Conservation (phyloP, 2,113 vertebrate genomes). For the Morone saxatilis region DNA sequence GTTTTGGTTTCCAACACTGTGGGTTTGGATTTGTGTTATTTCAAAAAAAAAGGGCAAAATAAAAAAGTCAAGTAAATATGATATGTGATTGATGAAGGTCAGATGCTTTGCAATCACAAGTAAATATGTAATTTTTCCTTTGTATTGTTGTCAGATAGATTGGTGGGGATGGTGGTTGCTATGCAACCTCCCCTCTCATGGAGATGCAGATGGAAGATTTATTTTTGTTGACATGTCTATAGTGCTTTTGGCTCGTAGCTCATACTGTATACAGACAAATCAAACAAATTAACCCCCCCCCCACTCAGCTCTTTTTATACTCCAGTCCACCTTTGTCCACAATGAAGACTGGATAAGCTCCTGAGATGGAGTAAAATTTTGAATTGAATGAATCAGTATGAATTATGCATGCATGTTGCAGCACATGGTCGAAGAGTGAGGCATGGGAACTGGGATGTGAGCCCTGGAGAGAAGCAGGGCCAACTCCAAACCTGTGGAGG, state of each 20-base stretch:
- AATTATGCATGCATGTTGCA: slow-evolving; percentile 36
- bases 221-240: slow-evolving; percentile 36
- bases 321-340: slow-evolving; percentile 30
- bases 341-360: slow-evolving; percentile 40
- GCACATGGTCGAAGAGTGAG: slow-evolving; percentile 32
- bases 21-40: slow-evolving; percentile 9
- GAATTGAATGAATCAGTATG: slow-evolving; percentile 24
- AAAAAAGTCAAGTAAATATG: background rate
- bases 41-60: slow-evolving; percentile 16
- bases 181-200: slow-evolving; percentile 65
- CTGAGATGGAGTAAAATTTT: slow-evolving; percentile 51
- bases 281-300: background rate
- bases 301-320: slow-evolving; percentile 33
- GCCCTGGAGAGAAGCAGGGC: slow-evolving; percentile 36
- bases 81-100: slow-evolving; percentile 35
- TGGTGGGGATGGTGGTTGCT: slow-evolving; percentile 71
- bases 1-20: slow-evolving; percentile 10
- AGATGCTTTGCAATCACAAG: slow-evolving; percentile 40
- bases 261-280: slow-evolving; percentile 30
- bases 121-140: slow-evolving; percentile 31
- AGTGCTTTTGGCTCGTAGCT: slow-evolving; percentile 39
- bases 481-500: slow-evolving; percentile 56
- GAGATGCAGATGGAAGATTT: slow-evolving; percentile 49
- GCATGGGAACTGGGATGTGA: slow-evolving; percentile 28
- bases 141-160: slow-evolving; percentile 39